Evolutionary conservation across 1,140 invertebrate species (phyloP), one percentile per base, ranked within the genome.

Genomic region (Paralvinella palmiformis): DNA sequence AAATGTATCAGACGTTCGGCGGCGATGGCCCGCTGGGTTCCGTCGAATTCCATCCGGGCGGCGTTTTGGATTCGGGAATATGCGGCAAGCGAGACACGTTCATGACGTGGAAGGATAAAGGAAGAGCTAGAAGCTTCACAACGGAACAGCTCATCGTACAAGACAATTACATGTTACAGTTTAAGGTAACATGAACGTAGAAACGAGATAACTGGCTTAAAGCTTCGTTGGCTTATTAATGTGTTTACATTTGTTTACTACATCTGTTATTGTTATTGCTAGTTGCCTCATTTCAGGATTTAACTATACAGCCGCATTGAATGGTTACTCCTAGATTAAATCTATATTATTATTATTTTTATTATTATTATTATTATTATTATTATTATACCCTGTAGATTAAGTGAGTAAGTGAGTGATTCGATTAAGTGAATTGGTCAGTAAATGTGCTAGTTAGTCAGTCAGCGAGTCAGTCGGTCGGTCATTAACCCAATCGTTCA

Each of bases 131-230:
- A 37, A 76, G 71, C 50, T 76, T 83, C 33, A 81, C 78, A 13
- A 80, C 80, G 0, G 74, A 75, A 60, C 79, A 81, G 64, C 66
- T 81, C 15, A 81, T 83, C 63, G 73, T 83, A 7, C 77, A 79
- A 44, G 63, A 77, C 31, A 68, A 71, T 15, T 75, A 76, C 60
- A 77, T 78, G 71, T 57, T 81, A 33, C 79, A 82, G 69, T 81
- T 81, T 68, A 79, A 75, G 73, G 75, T 77, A 59, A 29, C n/a
- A 10, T 3, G n/a, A 15, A 15, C 24, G 20, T 22, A 29, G 10
- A n/a, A 10, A 27, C 17, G 3, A 27, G 10, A 6, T 10, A 52
- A n/a, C 15, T 6, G 27, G 24, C 48, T 29, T 27, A n/a, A 5
- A 20, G 31, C 2, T 29, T 52, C 48, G 24, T n/a, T 52, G 48